These are phyloP conservation scores for Psittacula echo DNA, from an alignment of 2,797 vertebrate genomes.

Conservation along the genomic window DNA sequence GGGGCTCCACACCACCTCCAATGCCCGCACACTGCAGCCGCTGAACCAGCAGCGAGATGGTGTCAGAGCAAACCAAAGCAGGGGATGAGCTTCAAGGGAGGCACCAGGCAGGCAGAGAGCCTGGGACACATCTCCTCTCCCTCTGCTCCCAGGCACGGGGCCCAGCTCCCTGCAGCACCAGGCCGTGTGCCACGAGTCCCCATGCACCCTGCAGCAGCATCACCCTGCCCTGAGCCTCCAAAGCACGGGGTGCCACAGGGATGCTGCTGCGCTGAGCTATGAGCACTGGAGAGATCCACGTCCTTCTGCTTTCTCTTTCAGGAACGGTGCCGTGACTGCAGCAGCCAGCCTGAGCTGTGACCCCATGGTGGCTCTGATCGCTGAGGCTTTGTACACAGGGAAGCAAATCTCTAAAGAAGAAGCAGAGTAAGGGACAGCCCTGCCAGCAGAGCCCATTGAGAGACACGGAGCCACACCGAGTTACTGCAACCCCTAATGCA, in stretches of 20 bases:
- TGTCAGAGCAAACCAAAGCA: not conserved
- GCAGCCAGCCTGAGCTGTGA: constrained; percentile 89
- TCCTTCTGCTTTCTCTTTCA: constrained; percentile 47
- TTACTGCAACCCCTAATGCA: fast-evolving
- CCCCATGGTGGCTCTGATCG: constrained; percentile 82
- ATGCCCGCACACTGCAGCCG: fast-evolving
- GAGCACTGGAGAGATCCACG: not conserved
- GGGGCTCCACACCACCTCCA: not conserved
- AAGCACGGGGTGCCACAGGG: not conserved
- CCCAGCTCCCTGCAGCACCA: not conserved
- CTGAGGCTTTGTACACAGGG: constrained; percentile 82
- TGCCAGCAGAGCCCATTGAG: not conserved
- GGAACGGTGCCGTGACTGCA: constrained; percentile 84
- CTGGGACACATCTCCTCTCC: not conserved
- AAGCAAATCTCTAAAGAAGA: constrained; percentile 82
- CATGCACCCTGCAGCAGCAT: not conserved
- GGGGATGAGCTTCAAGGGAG: not conserved
- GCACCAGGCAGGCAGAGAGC: constrained; percentile 1
- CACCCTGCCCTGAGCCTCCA: not conserved
- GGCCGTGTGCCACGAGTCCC: not conserved
- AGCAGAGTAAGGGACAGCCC: constrained; percentile 81
- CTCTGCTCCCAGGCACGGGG: not conserved
- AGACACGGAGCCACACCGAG: not conserved
- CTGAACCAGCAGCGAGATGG: not conserved
- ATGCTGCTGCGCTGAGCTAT: not conserved